Evolutionary conservation across 64 coral and sea anemone species (phyloP).

Genomic region (Catalaphyllia jardinei): DNA sequence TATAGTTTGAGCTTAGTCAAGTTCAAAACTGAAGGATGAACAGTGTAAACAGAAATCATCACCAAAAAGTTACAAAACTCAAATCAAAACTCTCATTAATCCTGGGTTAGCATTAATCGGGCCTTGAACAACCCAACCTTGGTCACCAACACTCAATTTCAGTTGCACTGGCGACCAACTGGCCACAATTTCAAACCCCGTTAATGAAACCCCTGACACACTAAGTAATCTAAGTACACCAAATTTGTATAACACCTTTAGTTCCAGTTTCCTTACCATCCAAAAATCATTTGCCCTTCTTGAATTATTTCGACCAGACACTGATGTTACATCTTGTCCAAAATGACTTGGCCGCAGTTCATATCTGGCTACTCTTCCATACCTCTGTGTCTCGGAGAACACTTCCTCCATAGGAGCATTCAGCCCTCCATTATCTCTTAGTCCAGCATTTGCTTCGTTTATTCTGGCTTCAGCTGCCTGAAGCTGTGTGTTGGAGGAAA

Average conservation of each 20-base stretch:
- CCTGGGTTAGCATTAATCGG: too few relatives aligned
- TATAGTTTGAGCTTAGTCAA: too few relatives aligned
- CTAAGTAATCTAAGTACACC: too few relatives aligned
- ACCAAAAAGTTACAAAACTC: too few relatives aligned
- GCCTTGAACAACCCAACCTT: too few relatives aligned
- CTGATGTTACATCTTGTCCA: slow-evolving; percentile 7
- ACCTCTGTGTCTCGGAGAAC: slow-evolving; percentile 81
- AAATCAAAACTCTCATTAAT: too few relatives aligned
- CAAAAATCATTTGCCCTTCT: neutral
- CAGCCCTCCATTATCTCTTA: neutral
- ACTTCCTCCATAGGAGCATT: slow-evolving; percentile 55
- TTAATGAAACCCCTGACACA: too few relatives aligned
- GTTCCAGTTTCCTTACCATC: neutral
- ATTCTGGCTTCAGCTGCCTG: slow-evolving; percentile 89
- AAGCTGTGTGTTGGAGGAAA: slow-evolving; percentile 38
- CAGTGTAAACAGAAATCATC: too few relatives aligned
- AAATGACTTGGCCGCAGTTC: slow-evolving; percentile 61
- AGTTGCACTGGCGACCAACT: too few relatives aligned
- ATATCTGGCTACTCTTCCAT: slow-evolving; percentile 82
- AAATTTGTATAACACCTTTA: neutral
- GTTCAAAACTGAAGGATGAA: too few relatives aligned
- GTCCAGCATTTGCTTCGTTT: slow-evolving; percentile 63
- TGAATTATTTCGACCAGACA: slow-evolving; percentile 3
- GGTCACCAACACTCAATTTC: too few relatives aligned
- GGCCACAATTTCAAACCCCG: too few relatives aligned